A percentile compares a stretch with the other conserved stretches of the same genome.
Evolutionary conservation across 2,113 vertebrate species (phyloP).

Genomic region (Indicator maculatus): DNA sequence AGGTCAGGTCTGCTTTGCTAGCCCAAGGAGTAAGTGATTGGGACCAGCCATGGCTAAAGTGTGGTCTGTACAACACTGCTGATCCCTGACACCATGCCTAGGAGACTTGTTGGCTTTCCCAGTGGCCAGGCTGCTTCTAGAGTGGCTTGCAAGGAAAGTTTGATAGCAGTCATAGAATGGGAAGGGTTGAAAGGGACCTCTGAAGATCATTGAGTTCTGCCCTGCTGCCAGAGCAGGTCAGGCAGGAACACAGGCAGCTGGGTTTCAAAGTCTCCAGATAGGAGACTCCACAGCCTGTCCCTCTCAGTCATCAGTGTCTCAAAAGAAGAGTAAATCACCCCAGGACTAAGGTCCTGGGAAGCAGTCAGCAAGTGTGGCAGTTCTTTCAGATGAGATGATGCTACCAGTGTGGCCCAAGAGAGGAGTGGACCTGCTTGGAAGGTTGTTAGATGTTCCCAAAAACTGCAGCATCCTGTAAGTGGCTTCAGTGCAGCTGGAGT

Average conservation of each 20-base stretch:
- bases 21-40: background rate
- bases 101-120: background rate
- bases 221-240: too few species aligned
- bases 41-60: background rate
- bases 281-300: too few species aligned
- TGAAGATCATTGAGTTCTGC: too few species aligned
- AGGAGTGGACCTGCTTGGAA: accelerated
- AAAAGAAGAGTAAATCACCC: background rate
- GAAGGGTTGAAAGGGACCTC: too few species aligned
- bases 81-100: background rate
- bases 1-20: background rate
- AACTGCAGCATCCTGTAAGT: background rate
- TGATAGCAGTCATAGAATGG: too few species aligned
- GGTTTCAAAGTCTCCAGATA: too few species aligned
- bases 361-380: background rate
- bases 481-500: background rate
- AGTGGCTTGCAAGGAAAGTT: constrained; percentile 4
- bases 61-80: background rate
- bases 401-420: accelerated
- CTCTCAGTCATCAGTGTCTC: too few species aligned
- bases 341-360: background rate
- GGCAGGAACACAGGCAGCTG: too few species aligned
- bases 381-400: background rate
- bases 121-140: background rate
- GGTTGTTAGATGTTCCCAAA: background rate